These are phyloP conservation scores for Todiramphus chloris DNA, from an alignment of 2,113 vertebrate species.

Conservation along the genomic window DNA sequence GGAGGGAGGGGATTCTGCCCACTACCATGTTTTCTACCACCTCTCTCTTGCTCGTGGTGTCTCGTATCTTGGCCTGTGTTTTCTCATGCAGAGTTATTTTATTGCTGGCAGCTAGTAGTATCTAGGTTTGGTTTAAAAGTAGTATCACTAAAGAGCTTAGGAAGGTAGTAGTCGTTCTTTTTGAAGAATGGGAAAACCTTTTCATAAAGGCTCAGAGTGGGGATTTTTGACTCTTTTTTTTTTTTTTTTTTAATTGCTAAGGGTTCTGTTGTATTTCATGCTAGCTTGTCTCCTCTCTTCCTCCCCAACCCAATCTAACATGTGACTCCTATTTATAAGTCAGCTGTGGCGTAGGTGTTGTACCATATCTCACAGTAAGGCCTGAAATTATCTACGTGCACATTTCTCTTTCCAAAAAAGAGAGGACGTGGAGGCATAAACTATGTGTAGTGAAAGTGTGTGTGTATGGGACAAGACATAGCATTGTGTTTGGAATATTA, in stretches of 20 bases:
- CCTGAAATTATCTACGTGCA: neutral
- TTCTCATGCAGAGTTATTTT: neutral
- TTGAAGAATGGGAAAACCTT: neutral
- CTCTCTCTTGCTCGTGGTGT: neutral
- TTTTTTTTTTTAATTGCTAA: neutral
- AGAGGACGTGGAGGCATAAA: rapidly evolving
- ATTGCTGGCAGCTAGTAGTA: neutral
- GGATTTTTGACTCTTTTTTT: neutral
- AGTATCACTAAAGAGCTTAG: neutral
- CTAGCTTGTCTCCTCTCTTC: neutral
- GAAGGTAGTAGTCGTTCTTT: neutral
- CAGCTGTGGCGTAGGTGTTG: neutral
- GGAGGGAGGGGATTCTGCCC: neutral
- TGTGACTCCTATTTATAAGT: neutral
- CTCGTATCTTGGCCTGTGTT: neutral
- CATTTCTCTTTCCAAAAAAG: neutral
- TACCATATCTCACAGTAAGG: neutral
- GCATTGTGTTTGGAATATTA: neutral
- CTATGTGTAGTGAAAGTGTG: neutral
- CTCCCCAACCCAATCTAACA: neutral
- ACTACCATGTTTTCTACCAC: neutral
- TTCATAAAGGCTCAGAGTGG: neutral
- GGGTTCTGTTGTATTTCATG: neutral
- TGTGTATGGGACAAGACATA: neutral
- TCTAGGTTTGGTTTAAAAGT: neutral